Evolutionary conservation across 2,888 invertebrate species (phyloP).

Genomic region (Muschampia plurimacula): DNA sequence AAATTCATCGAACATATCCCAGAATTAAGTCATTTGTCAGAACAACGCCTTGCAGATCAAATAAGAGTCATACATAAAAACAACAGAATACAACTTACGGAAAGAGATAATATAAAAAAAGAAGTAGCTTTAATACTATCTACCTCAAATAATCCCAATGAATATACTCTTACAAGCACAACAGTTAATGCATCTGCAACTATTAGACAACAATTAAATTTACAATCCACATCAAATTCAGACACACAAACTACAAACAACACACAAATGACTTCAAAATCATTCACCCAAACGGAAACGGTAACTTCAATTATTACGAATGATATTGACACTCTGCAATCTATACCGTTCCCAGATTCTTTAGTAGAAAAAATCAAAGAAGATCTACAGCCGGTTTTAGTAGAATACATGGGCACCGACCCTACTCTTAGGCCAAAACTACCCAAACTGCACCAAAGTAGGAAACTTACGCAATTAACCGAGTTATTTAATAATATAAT

Average conservation of each 20-base stretch:
- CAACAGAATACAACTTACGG: neutral
- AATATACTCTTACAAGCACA: neutral
- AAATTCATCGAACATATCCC: neutral
- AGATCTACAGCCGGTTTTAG: neutral
- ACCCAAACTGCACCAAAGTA: constrained; percentile 26
- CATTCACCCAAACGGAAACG: constrained; percentile 8
- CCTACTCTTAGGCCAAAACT: constrained; percentile 22
- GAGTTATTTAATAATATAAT: constrained; percentile 23
- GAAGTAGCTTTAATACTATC: neutral
- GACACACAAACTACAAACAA: neutral
- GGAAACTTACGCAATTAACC: constrained; percentile 1
- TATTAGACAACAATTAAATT: neutral
- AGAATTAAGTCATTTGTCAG: neutral
- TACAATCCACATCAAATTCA: neutral
- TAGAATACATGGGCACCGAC: constrained; percentile 12
- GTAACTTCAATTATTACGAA: neutral
- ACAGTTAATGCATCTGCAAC: neutral
- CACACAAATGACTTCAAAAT: neutral
- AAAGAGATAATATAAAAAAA: neutral
- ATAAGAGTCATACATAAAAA: neutral
- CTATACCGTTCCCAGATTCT: neutral
- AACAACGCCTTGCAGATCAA: constrained; percentile 5
- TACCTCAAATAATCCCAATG: neutral
- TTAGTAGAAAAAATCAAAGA: neutral
- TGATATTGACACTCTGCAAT: neutral